Evolutionary conservation across 2,888 invertebrate species (phyloP).

Genomic region (Prenolepis imparis): DNA sequence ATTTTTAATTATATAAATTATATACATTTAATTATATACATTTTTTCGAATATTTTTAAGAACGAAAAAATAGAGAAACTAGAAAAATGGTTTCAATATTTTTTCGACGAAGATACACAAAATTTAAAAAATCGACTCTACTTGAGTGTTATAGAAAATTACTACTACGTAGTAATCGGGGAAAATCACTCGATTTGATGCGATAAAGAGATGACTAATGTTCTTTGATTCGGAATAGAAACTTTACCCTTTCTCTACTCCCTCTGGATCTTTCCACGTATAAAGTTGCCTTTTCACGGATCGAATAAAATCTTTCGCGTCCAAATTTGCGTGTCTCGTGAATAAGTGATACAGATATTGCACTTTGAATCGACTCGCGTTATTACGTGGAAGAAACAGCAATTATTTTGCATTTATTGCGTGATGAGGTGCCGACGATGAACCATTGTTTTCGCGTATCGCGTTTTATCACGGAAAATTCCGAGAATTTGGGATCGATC

Average conservation of each 20-base stretch:
- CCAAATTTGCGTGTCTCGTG: not conserved
- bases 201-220: not conserved
- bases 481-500: not conserved
- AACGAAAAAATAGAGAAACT: not conserved
- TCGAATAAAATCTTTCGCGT: not conserved
- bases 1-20: too few relatives aligned
- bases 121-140: not conserved
- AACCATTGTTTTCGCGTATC: not conserved
- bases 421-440: not conserved
- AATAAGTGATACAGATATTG: not conserved
- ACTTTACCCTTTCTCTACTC: not conserved
- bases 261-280: not conserved
- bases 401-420: not conserved
- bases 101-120: not conserved
- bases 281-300: not conserved
- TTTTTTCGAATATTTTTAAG: not conserved
- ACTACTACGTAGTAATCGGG: not conserved
- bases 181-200: not conserved
- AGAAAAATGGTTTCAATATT: not conserved
- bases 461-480: slow-evolving; percentile 25
- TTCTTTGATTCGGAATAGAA: not conserved
- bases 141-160: not conserved
- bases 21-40: not conserved
- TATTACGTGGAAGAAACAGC: not conserved
- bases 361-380: not conserved